Base-by-base conservation (phyloP, 1,140 invertebrate genomes). In the Lordiphosa clarofinis region DNA sequence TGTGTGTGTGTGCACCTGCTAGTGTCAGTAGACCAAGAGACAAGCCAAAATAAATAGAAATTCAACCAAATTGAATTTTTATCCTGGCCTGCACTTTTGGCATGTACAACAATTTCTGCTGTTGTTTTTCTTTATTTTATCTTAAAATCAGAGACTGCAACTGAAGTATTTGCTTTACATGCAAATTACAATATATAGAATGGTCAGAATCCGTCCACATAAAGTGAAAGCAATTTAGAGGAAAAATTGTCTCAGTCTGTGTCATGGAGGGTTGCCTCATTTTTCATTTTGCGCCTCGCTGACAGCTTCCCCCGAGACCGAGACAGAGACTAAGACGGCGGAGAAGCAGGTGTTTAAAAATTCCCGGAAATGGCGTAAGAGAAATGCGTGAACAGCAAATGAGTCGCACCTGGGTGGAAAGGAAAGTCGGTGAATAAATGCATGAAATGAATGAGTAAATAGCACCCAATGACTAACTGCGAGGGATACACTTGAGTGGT, bases 381-480 rank as follows among this genome's bases (percentile, higher is more conserved):
- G 57, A 73, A 76, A 76, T 66, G 66, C 71, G 60, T 71, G 42
- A 65, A 61, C 54, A 53, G 53, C 62, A 76, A 82, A 81, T 75
- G 72, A 82, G 71, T 72, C 56, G 55, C 75, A 82, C 76, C 76
- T 71, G 74, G 33, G 48, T 8, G 4, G 35, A 50, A 37, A 4
- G 10, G 12, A 38, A 68, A 61, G 70, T 74, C 71, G 75, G 67
- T 79, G 76, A 81, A 79, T 79, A 79, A 82, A 81, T 81, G 66
- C 71, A 81, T 81, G 75, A 81, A 81, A 81, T 81, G 75, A 81
- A 81, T 81, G 66, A 81, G 66, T 81, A 81, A 79, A 79, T 79
- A 79, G 68, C 75, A 28, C 4, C 24, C 62, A 79, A 79, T 75
- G 76, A 79, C 75, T 81, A 81, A 79, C 75, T 63, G 75, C 61